Percentiles rank a stretch among this genome's conserved stretches.
phyloP scores from a whole-genome alignment of 2,797 vertebrate species.

The Centropyge bicolor region DNA sequence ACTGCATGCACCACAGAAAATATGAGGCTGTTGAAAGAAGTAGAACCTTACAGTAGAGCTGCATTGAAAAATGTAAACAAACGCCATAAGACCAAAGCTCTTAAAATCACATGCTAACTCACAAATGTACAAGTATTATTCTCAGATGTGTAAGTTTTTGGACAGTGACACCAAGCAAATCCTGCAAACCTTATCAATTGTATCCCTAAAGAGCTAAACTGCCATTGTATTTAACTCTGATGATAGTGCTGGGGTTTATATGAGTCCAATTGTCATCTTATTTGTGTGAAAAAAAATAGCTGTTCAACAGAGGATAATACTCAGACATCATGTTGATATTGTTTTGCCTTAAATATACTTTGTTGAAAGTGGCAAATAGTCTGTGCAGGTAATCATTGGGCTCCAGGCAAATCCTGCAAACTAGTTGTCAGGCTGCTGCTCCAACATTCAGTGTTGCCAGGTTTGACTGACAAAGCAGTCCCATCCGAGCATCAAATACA shows the following conservation, averaged over 20 bases:
- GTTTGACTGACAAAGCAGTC: conserved; percentile 5
- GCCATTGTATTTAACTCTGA: conserved; percentile 51
- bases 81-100: neutral
- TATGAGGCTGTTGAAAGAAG: neutral
- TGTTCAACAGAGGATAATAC: conserved; percentile 7
- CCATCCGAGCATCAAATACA: neutral
- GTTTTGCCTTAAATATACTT: neutral
- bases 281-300: conserved; percentile 11
- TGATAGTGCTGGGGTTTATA: conserved; percentile 18
- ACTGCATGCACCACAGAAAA: neutral
- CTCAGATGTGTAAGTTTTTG: neutral
- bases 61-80: neutral
- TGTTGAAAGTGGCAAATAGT: neutral
- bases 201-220: conserved; percentile 39
- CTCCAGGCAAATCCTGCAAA: neutral
- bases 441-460: neutral
- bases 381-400: neutral
- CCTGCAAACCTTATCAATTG: neutral
- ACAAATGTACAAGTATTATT: neutral
- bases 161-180: neutral
- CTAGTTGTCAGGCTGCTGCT: neutral
- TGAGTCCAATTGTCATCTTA: conserved; percentile 33
- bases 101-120: neutral
- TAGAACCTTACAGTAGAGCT: neutral
- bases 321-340: neutral